phyloP scores from a whole-genome alignment of 2,888 invertebrate genomes.

The Chromoteleia sp. region DNA sequence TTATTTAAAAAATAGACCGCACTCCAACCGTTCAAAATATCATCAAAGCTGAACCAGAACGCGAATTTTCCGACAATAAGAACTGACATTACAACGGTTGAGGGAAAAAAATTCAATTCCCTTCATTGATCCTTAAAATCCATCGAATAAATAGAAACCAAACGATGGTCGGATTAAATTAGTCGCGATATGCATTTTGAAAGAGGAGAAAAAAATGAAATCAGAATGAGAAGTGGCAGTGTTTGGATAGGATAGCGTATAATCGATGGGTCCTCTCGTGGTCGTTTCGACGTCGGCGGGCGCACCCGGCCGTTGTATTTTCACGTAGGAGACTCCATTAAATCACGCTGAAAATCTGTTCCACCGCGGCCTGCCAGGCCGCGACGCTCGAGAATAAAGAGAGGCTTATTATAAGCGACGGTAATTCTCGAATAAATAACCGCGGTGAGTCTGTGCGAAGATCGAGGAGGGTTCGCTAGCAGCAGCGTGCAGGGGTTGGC shows the following conservation, averaged over 20 bases:
- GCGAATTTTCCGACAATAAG: conserved; percentile 9
- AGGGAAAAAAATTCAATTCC: conserved; percentile 13
- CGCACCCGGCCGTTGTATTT: conserved; percentile 73
- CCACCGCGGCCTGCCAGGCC: conserved; percentile 78
- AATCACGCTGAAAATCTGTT: conserved; percentile 84
- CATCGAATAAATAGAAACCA: conserved; percentile 36
- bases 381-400: conserved; percentile 82
- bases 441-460: conserved; percentile 78
- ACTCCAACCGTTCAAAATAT: not conserved
- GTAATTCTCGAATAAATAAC: conserved; percentile 85
- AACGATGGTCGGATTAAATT: conserved; percentile 52
- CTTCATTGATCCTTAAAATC: conserved; percentile 28
- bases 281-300: conserved; percentile 71
- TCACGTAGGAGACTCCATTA: conserved; percentile 81
- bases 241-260: conserved; percentile 67
- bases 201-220: conserved; percentile 51
- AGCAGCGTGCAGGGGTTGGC: conserved; percentile 61
- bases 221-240: conserved; percentile 64
- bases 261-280: conserved; percentile 71
- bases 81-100: conserved; percentile 3
- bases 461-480: conserved; percentile 77
- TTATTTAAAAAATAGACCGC: not conserved
- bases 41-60: conserved; percentile 8
- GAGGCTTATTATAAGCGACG: conserved; percentile 84
- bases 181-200: conserved; percentile 47